Conservation (phyloP, 2,797 vertebrate genomes). For the Bovichtus diacanthus region DNA sequence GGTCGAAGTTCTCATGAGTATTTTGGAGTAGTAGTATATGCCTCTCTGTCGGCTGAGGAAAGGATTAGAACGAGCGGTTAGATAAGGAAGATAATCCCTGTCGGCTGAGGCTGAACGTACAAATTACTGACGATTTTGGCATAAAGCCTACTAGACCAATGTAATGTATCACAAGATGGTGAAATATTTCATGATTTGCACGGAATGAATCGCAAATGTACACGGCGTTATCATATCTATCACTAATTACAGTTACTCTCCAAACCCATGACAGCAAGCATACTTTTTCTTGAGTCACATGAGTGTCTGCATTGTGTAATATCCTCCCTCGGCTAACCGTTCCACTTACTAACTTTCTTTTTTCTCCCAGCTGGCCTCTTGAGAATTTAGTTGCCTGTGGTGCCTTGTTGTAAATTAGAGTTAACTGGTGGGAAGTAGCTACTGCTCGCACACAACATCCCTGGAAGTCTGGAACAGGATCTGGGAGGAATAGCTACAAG, state of each 20-base stretch:
- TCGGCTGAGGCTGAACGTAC: conserved; percentile 14
- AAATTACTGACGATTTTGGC: conserved; percentile 24
- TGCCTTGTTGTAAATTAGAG: conserved; percentile 72
- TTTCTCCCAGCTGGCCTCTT: conserved; percentile 47
- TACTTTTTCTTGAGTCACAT: conserved; percentile 63
- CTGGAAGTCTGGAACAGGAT: conserved; percentile 41
- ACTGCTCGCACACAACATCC: conserved; percentile 32
- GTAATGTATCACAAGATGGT: conserved; percentile 7
- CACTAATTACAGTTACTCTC: not conserved
- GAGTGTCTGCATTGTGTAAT: conserved; percentile 72
- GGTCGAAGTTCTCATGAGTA: conserved; percentile 32
- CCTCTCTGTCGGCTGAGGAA: conserved; percentile 28
- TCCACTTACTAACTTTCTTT: conserved; percentile 45
- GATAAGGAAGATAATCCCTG: conserved; percentile 49
- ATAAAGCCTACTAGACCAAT: conserved; percentile 9
- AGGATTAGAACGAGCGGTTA: conserved; percentile 43
- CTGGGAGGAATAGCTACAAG: conserved; percentile 26
- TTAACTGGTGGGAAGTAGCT: conserved; percentile 74
- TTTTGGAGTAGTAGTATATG: conserved; percentile 23
- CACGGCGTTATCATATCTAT: not conserved
- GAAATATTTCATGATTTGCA: not conserved
- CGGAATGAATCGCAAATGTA: not conserved
- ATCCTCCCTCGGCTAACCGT: conserved; percentile 33
- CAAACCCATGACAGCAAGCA: conserved; percentile 64
- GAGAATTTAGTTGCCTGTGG: conserved; percentile 51